Evolutionary conservation across 2,888 invertebrate species (phyloP), one percentile per base, ranked within the genome.

Genomic region (Polietes domitor): DNA sequence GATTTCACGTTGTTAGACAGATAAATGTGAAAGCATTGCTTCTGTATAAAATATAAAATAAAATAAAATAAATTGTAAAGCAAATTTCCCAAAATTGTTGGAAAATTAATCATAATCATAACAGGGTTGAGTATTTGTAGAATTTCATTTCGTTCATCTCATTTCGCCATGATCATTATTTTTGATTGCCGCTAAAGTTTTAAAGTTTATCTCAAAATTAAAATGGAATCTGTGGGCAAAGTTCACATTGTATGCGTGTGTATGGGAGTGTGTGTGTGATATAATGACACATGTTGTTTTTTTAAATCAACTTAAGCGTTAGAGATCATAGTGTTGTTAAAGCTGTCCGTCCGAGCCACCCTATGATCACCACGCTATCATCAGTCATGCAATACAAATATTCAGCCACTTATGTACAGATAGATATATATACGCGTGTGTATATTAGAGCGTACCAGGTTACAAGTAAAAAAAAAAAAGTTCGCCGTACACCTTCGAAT

Each of bases 271-370:
- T 43, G 41, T 21, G 5, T 6, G 12, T 15, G 19, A 19, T 15
- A 41, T 43, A 41, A 41, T 68, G 12, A 43, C 41, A 41, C 15
- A 12, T 17, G 7, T 37, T 63, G 28, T n/a, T 26, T n/a, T 63
- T 70, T 47, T n/a, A n/a, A 72, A 72, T 72, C 28, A 32, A n/a
- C 26, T 55, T 17, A 55, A 72, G 12, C 32, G 32, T 71, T 71
- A n/a, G 28, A 72, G 72, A 72, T 72, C 72, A 53, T 21, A 43
- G 4, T 37, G 21, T 26, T 58, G 15, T 58, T 37, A 41, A 43
- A 4, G 21, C 41, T n/a, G 65, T 9, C 21, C 58, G 24, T 26
- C 26, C 24, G 3, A 12, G 15, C 32, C 9, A 32, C 32, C 32
- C 32, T 32, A 4, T 32, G 32, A 32, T 32, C 32, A 32, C 4